phyloP scores from a whole-genome alignment of 2,888 invertebrate genomes.

The Phengaris arion region DNA sequence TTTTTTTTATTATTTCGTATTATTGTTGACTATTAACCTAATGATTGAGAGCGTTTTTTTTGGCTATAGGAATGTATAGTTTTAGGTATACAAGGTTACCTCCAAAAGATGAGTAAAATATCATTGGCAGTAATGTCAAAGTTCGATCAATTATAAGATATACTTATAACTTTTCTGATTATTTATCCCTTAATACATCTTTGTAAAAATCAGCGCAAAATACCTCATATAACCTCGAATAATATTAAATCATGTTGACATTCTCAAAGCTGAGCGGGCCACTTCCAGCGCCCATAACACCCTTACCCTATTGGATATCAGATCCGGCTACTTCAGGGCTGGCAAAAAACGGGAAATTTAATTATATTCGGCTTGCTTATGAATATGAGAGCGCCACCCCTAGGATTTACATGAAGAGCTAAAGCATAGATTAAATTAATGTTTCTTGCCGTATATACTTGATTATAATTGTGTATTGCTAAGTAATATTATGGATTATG shows the following conservation, averaged over 20 bases:
- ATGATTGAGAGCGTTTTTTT: no score
- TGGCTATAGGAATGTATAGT: no score
- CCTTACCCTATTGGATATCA: constrained; percentile 27
- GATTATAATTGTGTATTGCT: no score
- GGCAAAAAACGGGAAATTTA: neutral
- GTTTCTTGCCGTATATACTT: neutral
- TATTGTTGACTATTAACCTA: no score
- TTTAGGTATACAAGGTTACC: no score
- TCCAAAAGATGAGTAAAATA: no score
- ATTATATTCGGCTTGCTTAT: neutral
- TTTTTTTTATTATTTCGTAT: no score
- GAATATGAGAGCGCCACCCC: neutral
- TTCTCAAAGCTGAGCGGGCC: constrained; percentile 30
- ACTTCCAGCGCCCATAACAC: constrained; percentile 35
- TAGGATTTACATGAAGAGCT: neutral
- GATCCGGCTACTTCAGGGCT: constrained; percentile 16
- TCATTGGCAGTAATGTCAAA: no score
- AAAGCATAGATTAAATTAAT: neutral
- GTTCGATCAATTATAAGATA: no score
- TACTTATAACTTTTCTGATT: no score
- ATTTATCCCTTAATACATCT: neutral
- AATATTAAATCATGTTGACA: constrained; percentile 3
- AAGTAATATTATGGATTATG: no score
- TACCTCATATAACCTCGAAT: neutral
- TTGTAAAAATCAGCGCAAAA: neutral